These are phyloP conservation scores for Priocnemis perturbator DNA, from an alignment of 2,888 invertebrate genomes.

Conservation along the genomic window DNA sequence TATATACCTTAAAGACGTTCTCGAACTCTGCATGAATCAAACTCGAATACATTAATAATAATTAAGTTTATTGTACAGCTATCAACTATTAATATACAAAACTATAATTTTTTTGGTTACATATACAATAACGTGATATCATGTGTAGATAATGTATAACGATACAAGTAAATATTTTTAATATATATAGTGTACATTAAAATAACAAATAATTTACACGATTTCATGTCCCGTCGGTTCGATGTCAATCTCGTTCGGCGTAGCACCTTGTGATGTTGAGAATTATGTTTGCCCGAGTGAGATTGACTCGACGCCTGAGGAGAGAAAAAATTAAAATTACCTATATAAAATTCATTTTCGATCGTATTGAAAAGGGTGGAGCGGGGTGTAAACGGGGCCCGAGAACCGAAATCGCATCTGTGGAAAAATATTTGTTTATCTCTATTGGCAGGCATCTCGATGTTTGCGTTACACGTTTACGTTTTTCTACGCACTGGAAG, in stretches of 20 bases:
- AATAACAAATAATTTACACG: slow-evolving; percentile 72
- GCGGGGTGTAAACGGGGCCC: neutral
- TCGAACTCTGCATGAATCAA: no score
- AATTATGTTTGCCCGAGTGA: slow-evolving; percentile 50
- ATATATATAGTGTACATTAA: slow-evolving; percentile 56
- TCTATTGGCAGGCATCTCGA: no score
- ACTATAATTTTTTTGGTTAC: slow-evolving; percentile 73
- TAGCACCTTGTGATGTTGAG: slow-evolving; percentile 65
- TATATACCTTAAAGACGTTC: no score
- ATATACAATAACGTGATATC: slow-evolving; percentile 59
- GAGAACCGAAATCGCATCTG: neutral
- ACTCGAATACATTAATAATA: slow-evolving; percentile 52
- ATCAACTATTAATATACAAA: slow-evolving; percentile 73
- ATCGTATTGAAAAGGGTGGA: no score
- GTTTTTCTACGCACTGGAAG: slow-evolving; percentile 29
- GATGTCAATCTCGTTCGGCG: slow-evolving; percentile 53
- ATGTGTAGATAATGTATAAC: slow-evolving; percentile 61
- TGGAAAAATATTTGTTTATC: slow-evolving; percentile 27
- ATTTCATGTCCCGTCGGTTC: slow-evolving; percentile 42
- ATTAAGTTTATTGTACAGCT: slow-evolving; percentile 71
- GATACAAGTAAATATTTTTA: slow-evolving; percentile 58
- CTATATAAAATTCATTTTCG: slow-evolving; percentile 18
- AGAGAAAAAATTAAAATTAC: slow-evolving; percentile 19
- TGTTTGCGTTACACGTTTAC: neutral
- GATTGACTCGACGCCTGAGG: slow-evolving; percentile 38